These are phyloP conservation scores for Eudemis profundana DNA, from an alignment of 2,888 invertebrate species.

Conservation along the genomic window DNA sequence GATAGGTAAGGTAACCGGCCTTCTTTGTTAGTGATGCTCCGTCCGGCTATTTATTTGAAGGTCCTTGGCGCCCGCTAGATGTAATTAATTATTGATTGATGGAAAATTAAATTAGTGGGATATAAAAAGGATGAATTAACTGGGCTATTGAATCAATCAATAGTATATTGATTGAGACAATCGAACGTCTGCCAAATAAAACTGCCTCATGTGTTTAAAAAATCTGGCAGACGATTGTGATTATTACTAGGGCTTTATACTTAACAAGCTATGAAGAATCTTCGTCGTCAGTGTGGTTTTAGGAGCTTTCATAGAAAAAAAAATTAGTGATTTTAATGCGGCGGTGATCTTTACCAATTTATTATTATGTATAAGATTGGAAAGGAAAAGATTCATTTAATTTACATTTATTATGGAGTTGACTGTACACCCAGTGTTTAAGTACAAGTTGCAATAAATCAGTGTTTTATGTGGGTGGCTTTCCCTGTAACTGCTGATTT, in stretches of 20 bases:
- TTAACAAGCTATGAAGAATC: conserved; percentile 7
- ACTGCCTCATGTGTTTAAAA: background rate
- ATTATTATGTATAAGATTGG: no score
- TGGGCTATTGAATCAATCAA: background rate
- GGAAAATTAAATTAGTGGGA: background rate
- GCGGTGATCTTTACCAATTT: conserved; percentile 1
- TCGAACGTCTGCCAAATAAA: background rate
- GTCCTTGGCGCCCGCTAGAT: no score
- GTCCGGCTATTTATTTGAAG: no score
- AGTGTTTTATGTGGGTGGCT: background rate
- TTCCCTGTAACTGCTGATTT: background rate
- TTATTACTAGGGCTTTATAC: conserved; percentile 20
- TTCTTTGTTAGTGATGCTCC: no score
- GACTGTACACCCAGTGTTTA: conserved; percentile 15
- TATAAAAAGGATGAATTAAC: background rate
- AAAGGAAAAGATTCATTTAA: background rate
- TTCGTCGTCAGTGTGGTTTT: conserved; percentile 5
- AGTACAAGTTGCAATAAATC: background rate
- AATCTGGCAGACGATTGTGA: conserved; percentile 9
- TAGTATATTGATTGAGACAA: no score
- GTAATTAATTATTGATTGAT: background rate
- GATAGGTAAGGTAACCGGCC: no score
- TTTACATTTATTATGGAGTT: background rate
- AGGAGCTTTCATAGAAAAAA: background rate
- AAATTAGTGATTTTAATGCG: background rate